Evolutionary conservation across 2,888 invertebrate species (phyloP), one percentile per base, ranked within the genome.

Genomic region (Cyclophora albipunctata): DNA sequence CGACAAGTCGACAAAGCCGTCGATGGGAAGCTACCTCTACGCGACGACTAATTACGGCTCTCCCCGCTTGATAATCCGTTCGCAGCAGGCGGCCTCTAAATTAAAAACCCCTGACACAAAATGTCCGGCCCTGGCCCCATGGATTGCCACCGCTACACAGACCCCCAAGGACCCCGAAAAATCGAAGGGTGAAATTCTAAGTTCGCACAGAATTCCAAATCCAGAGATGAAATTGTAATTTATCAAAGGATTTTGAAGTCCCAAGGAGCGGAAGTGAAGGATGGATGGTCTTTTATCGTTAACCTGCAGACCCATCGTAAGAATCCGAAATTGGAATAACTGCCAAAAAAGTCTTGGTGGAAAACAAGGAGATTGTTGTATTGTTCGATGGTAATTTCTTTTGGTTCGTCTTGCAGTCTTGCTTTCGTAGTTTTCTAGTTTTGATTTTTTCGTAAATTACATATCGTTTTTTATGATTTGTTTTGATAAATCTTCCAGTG

Each of bases 151-250:
- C 76, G 76, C 73, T 75, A 57, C 53, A 64, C 64, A 62, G 55
- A 55, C 62, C 67, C 68, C 66, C 58, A 57, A 61, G 59, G 59
- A 58, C 37, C 59, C 60, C 63, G 59, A 64, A 68, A 66, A 68
- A 61, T 50, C 70, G 67, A 75, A 71, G 82, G 82, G 81, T 66
- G 69, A 67, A 73, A 74, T 72, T 71, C 69, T 64, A 67, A 76
- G 76, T 82, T 77, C 64, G 67, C 71, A 67, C 77, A 74, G 78
- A 79, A 74, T 74, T 71, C 76, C 65, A 78, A 84, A 84, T 79
- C 80, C 82, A 66, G 67, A 84, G 81, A 85, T 84, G 83, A 84
- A 86, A 86, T 79, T 83, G 86, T 88, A 83, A 87, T 88, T 85
- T 86, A 87, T 87, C 85, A 86, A 82, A 82, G 84, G 86, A 84